These are phyloP conservation scores for Eustalomyia histrio DNA, from an alignment of 2,888 invertebrate species.

Conservation along the genomic window DNA sequence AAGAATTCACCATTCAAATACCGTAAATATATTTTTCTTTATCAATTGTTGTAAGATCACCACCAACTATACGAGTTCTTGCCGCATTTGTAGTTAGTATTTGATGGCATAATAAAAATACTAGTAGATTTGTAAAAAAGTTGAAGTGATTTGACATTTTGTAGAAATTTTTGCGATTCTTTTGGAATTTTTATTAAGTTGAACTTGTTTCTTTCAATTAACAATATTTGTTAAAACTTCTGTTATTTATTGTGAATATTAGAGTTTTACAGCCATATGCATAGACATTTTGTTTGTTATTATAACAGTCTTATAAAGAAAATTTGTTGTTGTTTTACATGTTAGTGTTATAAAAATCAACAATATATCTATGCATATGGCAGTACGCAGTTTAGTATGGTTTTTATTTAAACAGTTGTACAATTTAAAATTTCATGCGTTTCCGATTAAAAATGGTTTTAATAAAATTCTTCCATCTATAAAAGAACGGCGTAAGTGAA, in stretches of 20 bases:
- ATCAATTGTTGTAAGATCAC: slow-evolving; percentile 67
- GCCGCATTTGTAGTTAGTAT: not conserved
- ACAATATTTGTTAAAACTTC: not conserved
- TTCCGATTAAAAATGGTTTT: too few species aligned
- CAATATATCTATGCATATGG: too few species aligned
- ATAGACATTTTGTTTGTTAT: too few species aligned
- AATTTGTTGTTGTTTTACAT: too few species aligned
- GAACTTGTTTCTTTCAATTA: not conserved
- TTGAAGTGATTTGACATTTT: slow-evolving; percentile 5
- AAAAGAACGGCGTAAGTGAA: too few species aligned
- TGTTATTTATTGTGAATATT: slow-evolving; percentile 4
- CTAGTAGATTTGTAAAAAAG: not conserved
- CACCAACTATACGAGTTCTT: slow-evolving; percentile 66
- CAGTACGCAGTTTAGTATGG: too few species aligned
- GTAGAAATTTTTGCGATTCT: not conserved
- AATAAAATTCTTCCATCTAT: too few species aligned
- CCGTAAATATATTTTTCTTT: slow-evolving; percentile 71
- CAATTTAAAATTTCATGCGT: too few species aligned
- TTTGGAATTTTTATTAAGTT: not conserved
- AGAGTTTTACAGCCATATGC: too few species aligned
- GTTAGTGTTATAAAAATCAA: too few species aligned
- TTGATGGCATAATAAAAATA: not conserved
- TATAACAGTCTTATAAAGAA: too few species aligned
- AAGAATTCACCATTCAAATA: slow-evolving; percentile 67
- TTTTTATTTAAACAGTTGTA: too few species aligned